Percentiles rank a stretch among this genome's conserved stretches.
phyloP scores from a whole-genome alignment of 1,140 invertebrate genomes.

The Hesperophylax magnus region DNA sequence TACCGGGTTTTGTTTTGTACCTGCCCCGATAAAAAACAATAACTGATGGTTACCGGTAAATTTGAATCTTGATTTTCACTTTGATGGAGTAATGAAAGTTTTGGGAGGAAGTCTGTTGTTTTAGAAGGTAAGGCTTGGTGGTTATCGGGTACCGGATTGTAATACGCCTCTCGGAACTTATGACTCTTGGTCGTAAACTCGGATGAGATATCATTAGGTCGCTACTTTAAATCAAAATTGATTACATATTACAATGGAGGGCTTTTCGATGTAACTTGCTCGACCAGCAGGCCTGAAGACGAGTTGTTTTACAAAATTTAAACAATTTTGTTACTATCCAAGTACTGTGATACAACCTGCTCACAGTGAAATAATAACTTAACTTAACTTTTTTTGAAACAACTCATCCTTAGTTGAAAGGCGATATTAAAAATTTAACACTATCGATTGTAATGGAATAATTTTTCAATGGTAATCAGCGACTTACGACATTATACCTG shows the following conservation, averaged over 20 bases:
- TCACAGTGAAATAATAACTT: too few species aligned
- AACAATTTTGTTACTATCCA: too few species aligned
- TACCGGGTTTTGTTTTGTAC: constrained; percentile 29
- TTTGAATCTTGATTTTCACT: constrained; percentile 23
- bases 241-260: constrained; percentile 18
- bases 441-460: too few species aligned
- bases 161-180: constrained; percentile 6
- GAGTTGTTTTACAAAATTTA: too few species aligned
- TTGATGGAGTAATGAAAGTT: constrained; percentile 28
- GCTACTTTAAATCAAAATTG: constrained; percentile 39
- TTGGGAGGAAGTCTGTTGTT: background rate
- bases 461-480: too few species aligned
- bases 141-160: background rate
- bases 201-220: constrained; percentile 24
- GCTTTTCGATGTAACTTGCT: background rate
- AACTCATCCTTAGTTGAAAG: too few species aligned
- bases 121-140: background rate
- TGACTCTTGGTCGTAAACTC: constrained; percentile 15
- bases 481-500: too few species aligned
- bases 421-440: too few species aligned
- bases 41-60: constrained; percentile 35
- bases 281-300: too few species aligned
- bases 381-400: too few species aligned
- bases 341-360: too few species aligned
- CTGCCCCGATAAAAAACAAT: constrained; percentile 27